Base-by-base conservation (phyloP, 2,797 vertebrate species). In the Tokudaia muenninki region DNA sequence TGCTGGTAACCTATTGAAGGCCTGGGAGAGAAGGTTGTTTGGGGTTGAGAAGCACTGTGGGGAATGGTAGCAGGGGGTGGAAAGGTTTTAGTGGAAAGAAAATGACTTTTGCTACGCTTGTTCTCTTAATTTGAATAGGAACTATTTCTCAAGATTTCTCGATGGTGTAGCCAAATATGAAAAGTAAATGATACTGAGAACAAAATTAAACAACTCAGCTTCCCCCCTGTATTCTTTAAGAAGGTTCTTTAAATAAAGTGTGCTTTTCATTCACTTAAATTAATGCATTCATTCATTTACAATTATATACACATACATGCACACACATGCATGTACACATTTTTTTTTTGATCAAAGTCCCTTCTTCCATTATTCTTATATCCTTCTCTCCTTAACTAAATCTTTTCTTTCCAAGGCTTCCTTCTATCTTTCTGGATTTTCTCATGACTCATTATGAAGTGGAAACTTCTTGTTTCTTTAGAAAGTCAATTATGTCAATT, bases 91-190 rank as follows among this genome's bases (percentile, higher is more conserved):
- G 63, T 75, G 22, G 16, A 29, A 70, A 22, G 6, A 31, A 84
- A 84, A 61, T 87, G 29, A 81, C 74, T 83, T 91, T 83, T 91
- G 41, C 61, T n/a, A 83, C 81, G 70, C 17, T 89, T 78, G 70
- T 13, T 89, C 50, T 86, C 9, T 72, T 41, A 59, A 31, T 92
- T 92, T 93, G 90, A 95, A 96, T 92, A 91, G 79, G 26, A 95
- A 94, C 79, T 89, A n/a, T 83, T 89, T 91, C 16, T 65, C 22
- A 84, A 77, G 70, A 24, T 90, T 89, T 55, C 52, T 52, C 72
- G 12, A 63, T 31, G 22, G 19, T 13, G 0, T 57, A 52, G 47
- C 13, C 47, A 67, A 84, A n/a, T 6, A 89, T 24, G 24, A 63
- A 94, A 95, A 63, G 7, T 7, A 41, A 78, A 90, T 10, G 19